Evolutionary conservation across 92 coral and sea anemone genomes (phyloP).

Genomic region (Micromussa lordhowensis): DNA sequence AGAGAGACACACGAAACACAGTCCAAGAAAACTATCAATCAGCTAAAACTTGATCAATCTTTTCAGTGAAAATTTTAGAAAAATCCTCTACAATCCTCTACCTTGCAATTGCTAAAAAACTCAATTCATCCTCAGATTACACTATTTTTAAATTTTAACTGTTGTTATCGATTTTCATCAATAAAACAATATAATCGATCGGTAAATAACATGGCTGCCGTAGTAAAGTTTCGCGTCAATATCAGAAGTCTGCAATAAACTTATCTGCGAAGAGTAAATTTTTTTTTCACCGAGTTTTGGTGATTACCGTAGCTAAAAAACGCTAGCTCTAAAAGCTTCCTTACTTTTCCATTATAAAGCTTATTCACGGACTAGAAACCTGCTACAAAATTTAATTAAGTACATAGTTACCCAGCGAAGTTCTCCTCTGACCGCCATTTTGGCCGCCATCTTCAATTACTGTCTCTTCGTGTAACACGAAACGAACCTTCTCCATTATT

Average conservation of each 20-base stretch:
- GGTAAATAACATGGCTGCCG: neutral
- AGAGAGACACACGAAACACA: too few species aligned
- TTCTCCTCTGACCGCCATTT: constrained; percentile 18
- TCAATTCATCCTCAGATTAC: too few species aligned
- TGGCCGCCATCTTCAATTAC: constrained; percentile 21
- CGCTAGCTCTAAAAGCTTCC: neutral
- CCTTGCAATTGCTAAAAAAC: too few species aligned
- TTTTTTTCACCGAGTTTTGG: neutral
- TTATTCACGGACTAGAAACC: neutral
- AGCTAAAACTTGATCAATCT: too few species aligned
- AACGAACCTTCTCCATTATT: neutral
- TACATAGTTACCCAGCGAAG: constrained; percentile 13
- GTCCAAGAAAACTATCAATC: too few species aligned
- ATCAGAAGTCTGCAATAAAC: neutral
- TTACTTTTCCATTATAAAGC: too few species aligned
- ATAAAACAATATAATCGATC: neutral
- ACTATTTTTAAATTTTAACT: too few species aligned
- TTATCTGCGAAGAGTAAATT: too few species aligned
- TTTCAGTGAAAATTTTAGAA: too few species aligned
- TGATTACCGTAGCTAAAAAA: neutral
- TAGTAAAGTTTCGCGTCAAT: neutral
- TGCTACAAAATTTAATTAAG: neutral
- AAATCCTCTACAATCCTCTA: too few species aligned
- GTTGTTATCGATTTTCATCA: neutral
- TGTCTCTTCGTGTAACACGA: neutral